phyloP scores from a whole-genome alignment of 2,797 vertebrate species.

The Schizothorax lantsangensis region DNA sequence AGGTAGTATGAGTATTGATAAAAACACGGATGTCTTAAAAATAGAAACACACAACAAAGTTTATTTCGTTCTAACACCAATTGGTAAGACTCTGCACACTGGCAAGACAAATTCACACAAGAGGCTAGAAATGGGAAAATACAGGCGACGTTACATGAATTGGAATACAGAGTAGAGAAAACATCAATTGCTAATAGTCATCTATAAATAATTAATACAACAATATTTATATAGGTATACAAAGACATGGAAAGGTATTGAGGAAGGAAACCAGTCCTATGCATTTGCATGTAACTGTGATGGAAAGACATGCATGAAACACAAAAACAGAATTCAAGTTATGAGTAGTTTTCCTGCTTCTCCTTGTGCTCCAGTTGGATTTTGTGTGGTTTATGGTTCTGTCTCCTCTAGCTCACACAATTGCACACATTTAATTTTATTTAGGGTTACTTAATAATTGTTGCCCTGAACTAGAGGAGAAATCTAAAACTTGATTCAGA shows the following conservation, averaged over 20 bases:
- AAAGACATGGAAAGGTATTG: conserved; percentile 64
- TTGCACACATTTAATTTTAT: conserved; percentile 22
- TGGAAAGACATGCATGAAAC: conserved; percentile 57
- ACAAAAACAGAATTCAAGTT: conserved; percentile 72
- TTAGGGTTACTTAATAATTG: background rate
- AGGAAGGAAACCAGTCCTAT: conserved; percentile 69
- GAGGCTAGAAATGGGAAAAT: conserved; percentile 70
- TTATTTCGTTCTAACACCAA: conserved; percentile 75
- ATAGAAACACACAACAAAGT: conserved; percentile 71
- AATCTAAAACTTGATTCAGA: background rate
- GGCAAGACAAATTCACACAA: conserved; percentile 70
- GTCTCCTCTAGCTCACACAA: conserved; percentile 5
- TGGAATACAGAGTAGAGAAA: conserved; percentile 72
- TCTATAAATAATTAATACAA: conserved; percentile 81
- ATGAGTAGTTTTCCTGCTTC: conserved; percentile 62
- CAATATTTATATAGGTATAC: conserved; percentile 73
- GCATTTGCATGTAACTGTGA: conserved; percentile 71
- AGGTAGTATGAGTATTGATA: background rate
- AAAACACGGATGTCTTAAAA: conserved; percentile 21
- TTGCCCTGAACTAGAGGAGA: conserved; percentile 19
- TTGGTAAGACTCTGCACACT: conserved; percentile 70
- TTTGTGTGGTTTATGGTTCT: background rate
- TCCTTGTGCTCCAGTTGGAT: conserved; percentile 47
- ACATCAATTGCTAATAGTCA: conserved; percentile 70
- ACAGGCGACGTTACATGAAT: conserved; percentile 70